phyloP scores from a whole-genome alignment of 2,888 invertebrate species.

The Xestia rhomboidea region DNA sequence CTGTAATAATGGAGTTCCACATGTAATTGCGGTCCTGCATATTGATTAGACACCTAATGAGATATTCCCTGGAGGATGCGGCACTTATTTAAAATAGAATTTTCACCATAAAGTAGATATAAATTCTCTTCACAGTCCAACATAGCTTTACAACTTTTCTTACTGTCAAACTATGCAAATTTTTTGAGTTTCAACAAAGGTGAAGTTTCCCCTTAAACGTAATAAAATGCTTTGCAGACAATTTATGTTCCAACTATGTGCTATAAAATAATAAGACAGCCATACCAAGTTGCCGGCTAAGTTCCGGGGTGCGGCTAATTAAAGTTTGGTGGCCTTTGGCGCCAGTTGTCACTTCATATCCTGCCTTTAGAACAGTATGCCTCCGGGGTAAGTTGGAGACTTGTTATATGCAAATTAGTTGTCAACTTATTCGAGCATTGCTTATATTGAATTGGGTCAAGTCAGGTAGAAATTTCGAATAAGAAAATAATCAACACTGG shows the following conservation, averaged over 20 bases:
- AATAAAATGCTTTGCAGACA: constrained; percentile 44
- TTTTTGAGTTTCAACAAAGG: constrained; percentile 43
- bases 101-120: neutral
- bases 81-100: constrained; percentile 3
- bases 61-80: constrained; percentile 9
- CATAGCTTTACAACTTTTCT: constrained; percentile 40
- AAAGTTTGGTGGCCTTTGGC: constrained; percentile 78
- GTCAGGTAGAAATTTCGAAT: neutral
- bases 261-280: constrained; percentile 60
- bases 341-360: constrained; percentile 79
- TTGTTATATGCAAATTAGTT: constrained; percentile 72
- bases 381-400: constrained; percentile 53
- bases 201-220: constrained; percentile 46
- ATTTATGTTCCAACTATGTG: constrained; percentile 51
- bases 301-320: constrained; percentile 76
- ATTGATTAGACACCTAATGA: constrained; percentile 46
- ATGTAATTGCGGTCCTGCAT: constrained; percentile 48
- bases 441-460: constrained; percentile 25
- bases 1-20: constrained; percentile 43
- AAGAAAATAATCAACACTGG: neutral
- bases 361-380: constrained; percentile 67
- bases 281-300: constrained; percentile 48
- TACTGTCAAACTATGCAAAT: constrained; percentile 46
- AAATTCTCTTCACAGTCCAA: constrained; percentile 13
- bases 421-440: constrained; percentile 61